These are phyloP conservation scores for Pseudocheirus occidentalis DNA, from an alignment of 2,797 vertebrate species.

Conservation along the genomic window DNA sequence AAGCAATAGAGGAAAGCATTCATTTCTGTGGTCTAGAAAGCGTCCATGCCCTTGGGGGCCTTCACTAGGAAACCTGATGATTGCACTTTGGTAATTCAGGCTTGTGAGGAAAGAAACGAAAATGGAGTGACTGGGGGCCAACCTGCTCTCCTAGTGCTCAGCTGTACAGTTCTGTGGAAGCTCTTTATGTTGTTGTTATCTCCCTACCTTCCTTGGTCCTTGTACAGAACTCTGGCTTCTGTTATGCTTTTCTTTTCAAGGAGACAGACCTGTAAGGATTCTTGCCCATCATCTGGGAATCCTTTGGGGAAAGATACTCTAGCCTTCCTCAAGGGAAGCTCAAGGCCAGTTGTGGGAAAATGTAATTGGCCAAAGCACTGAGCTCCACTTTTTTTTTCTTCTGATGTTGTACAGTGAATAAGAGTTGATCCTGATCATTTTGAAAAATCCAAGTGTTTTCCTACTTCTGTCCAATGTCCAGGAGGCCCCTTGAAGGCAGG, in stretches of 20 bases:
- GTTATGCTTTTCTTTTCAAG: not conserved
- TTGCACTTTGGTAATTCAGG: not conserved
- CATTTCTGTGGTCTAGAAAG: not conserved
- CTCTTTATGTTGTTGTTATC: not conserved
- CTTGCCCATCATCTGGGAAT: not conserved
- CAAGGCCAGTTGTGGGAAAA: not conserved
- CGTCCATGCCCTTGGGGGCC: not conserved
- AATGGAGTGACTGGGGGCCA: not conserved
- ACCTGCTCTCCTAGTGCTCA: constrained; percentile 2
- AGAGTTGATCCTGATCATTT: not conserved
- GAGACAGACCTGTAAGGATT: not conserved
- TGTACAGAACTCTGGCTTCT: not conserved
- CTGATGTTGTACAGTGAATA: not conserved
- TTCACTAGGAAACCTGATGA: not conserved
- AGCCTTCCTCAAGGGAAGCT: not conserved
- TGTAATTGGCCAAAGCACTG: not conserved
- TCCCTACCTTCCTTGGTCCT: not conserved
- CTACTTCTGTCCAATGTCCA: not conserved
- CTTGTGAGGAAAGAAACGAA: not conserved
- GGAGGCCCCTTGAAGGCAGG: not conserved
- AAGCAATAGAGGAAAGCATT: not conserved
- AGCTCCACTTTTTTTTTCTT: not conserved
- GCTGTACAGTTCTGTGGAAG: not conserved
- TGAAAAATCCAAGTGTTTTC: not conserved
- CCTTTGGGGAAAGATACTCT: not conserved